phyloP scores from a whole-genome alignment of 1,140 invertebrate genomes.

The Ips nitidus region DNA sequence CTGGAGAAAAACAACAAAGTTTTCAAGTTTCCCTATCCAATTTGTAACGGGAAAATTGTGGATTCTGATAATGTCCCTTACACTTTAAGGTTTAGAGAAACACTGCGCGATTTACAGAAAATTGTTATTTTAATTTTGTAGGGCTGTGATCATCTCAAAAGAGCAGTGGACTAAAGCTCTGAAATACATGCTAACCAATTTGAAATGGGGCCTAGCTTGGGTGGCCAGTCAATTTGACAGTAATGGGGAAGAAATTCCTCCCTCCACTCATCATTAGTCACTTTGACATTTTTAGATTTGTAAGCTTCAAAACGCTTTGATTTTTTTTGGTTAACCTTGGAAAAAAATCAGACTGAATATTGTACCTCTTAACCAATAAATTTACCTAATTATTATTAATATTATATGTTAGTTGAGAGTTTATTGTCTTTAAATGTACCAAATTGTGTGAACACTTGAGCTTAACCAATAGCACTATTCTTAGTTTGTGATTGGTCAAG shows the following conservation, averaged over 20 bases:
- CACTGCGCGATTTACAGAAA: neutral
- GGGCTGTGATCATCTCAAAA: constrained; percentile 77
- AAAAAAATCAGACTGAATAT: too few species aligned
- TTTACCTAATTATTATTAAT: too few species aligned
- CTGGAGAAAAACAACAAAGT: constrained; percentile 76
- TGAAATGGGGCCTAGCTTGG: constrained; percentile 98
- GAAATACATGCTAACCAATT: constrained; percentile 97
- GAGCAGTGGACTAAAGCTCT: constrained; percentile 99
- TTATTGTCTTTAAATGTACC: too few species aligned
- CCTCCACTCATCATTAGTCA: neutral
- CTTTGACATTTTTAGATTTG: too few species aligned
- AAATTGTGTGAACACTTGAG: too few species aligned
- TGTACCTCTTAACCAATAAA: too few species aligned
- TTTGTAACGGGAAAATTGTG: constrained; percentile 90
- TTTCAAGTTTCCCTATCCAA: constrained; percentile 87
- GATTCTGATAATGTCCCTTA: constrained; percentile 63
- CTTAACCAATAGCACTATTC: too few species aligned
- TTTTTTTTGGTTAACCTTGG: too few species aligned
- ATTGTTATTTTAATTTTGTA: constrained; percentile 53
- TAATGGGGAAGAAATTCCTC: constrained; percentile 52
- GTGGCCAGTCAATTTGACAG: constrained; percentile 84
- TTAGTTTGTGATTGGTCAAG: too few species aligned
- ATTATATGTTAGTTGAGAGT: too few species aligned
- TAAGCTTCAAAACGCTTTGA: too few species aligned
- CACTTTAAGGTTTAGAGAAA: constrained; percentile 75